Percentiles rank a stretch among this genome's conserved stretches.
Evolutionary conservation across 2,797 vertebrate species (phyloP).

Genomic region (Spinus pinus): DNA sequence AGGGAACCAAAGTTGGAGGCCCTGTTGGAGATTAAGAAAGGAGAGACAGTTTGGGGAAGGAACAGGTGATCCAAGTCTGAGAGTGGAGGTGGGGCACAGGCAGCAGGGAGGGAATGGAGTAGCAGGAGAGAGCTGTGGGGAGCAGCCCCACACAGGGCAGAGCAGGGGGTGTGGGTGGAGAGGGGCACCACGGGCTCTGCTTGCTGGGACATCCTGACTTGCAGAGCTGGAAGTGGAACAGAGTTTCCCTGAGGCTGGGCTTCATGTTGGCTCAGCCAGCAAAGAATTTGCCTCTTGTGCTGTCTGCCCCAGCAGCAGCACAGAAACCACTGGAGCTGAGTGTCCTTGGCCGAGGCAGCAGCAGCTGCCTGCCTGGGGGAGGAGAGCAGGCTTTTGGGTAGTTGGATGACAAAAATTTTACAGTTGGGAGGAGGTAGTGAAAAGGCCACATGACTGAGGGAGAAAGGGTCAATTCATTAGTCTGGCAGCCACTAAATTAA

Average conservation of each 20-base stretch:
- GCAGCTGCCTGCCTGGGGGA: conserved; percentile 35
- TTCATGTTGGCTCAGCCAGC: background rate
- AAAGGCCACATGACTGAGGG: conserved; percentile 4
- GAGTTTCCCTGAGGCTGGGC: background rate
- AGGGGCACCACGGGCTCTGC: background rate
- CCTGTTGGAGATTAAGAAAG: background rate
- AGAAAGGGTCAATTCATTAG: conserved; percentile 45
- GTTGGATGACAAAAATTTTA: conserved; percentile 14
- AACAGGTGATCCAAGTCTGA: background rate
- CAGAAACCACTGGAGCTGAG: background rate
- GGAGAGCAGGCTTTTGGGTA: background rate
- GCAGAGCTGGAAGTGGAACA: background rate
- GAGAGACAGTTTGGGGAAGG: background rate
- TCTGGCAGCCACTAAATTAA: conserved; percentile 17
- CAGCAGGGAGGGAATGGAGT: background rate
- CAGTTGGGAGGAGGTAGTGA: conserved; percentile 27
- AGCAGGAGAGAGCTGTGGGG: background rate
- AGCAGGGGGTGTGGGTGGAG: background rate
- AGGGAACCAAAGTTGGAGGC: background rate
- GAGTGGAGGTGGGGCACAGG: background rate
- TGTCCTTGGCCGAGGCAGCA: background rate
- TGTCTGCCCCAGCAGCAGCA: background rate
- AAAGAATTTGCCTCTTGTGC: conserved; percentile 42
- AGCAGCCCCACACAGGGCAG: background rate
- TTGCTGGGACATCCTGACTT: background rate